A percentile compares a stretch with the other conserved stretches of the same genome.
phyloP scores from a whole-genome alignment of 1,140 invertebrate species.

The Papilio glaucus region DNA sequence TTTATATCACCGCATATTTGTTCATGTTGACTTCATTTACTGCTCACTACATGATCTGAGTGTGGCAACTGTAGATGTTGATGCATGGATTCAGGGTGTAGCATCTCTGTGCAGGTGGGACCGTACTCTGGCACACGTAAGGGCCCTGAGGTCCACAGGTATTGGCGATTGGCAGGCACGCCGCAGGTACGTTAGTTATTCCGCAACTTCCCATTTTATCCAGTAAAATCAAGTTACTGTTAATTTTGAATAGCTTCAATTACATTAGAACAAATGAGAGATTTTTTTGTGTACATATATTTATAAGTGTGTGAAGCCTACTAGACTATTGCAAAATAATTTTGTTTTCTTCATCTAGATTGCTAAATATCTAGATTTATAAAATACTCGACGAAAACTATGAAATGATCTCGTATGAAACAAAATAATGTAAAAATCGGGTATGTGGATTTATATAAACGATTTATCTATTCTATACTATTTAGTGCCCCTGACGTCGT shows the following conservation, averaged over 20 bases:
- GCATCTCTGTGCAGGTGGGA: constrained; percentile 52
- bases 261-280: constrained; percentile 42
- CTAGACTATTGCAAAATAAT: constrained; percentile 37
- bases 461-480: background rate
- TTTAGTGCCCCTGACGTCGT: background rate
- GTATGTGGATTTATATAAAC: background rate
- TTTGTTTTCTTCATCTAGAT: constrained; percentile 34
- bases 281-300: background rate
- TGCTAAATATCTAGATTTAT: constrained; percentile 14
- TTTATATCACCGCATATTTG: constrained; percentile 3
- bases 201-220: constrained; percentile 51
- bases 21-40: constrained; percentile 4
- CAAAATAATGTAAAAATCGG: background rate
- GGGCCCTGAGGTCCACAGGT: constrained; percentile 44
- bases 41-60: constrained; percentile 64
- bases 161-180: constrained; percentile 39
- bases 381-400: background rate
- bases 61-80: constrained; percentile 75
- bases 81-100: constrained; percentile 68
- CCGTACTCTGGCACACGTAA: constrained; percentile 51
- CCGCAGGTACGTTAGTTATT: constrained; percentile 42
- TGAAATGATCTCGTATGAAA: constrained; percentile 10
- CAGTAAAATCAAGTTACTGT: constrained; percentile 41
- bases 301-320: constrained; percentile 41
- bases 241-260: constrained; percentile 34